Base-by-base conservation (phyloP, 2,888 invertebrate species). In the Xestobium rufovillosum region DNA sequence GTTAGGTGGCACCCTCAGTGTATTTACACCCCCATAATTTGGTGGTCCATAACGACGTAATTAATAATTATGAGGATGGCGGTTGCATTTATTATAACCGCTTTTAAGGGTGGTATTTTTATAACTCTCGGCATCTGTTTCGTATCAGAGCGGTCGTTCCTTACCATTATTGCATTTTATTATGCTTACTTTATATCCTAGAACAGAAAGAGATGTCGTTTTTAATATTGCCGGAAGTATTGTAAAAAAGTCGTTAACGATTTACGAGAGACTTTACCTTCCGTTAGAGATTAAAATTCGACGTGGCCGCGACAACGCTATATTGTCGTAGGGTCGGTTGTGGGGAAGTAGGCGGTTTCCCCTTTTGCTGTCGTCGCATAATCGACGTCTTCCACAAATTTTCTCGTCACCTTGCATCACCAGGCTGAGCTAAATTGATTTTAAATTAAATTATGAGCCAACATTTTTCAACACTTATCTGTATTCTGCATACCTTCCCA, bases 391-490 rank as follows among this genome's bases (percentile, higher is more conserved):
- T 42, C 45, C 53, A 50, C 55, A 54, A 57, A 56, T 56, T 56
- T 52, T 44, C 55, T 49, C 55, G 59, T 58, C 59, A 53, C 46
- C 50, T 47, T 49, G 42, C 54, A 52, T 55, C 55, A 53, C 51
- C 52, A 50, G 47, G 52, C 51, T 54, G 52, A 39, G 43, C 52
- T 44, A 58, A 57, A 57, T 60, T 59, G 59, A 59, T 61, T 60
- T 53, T 54, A 57, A 60, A 60, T 60, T 56, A 59, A 61, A 60
- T 61, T 61, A 60, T 58, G 56, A 53, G 45, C 48, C 47, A 49
- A 57, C 58, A 59, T 60, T 61, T 60, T 59, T 60, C 56, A 59
- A 41, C 53, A 55, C 56, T 59, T 60, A 60, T 59, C 59, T 59
- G 51, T 51, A 53, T 53, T 55, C 53, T 48, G 55, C 58, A 57